Conservation (phyloP, 2,113 vertebrate species). For the Perca fluviatilis region DNA sequence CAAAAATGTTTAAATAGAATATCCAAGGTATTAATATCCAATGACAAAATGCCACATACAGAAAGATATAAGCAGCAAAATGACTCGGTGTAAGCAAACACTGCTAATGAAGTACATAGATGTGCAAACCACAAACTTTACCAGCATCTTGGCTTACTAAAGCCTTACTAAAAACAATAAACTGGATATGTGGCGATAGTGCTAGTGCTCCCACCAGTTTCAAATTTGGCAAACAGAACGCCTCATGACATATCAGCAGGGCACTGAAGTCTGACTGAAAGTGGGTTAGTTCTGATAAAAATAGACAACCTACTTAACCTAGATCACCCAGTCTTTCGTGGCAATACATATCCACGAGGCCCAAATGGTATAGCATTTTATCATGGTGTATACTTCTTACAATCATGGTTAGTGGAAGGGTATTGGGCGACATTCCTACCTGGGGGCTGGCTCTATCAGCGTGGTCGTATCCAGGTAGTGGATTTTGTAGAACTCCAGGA, state of each 20-base stretch:
- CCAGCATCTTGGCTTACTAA: not conserved
- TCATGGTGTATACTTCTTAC: not conserved
- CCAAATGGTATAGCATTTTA: not conserved
- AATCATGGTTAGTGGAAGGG: not conserved
- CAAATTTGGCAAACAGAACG: not conserved
- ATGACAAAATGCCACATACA: not conserved
- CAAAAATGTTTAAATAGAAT: not conserved
- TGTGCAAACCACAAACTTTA: not conserved
- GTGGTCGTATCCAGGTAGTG: slow-evolving; percentile 99
- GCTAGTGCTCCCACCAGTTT: not conserved
- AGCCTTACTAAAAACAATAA: not conserved
- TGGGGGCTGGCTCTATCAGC: slow-evolving; percentile 95
- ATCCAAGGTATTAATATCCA: not conserved
- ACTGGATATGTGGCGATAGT: not conserved
- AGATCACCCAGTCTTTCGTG: not conserved
- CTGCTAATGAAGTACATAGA: not conserved
- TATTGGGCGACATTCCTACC: slow-evolving; percentile 79
- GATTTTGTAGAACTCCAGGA: slow-evolving; percentile 99
- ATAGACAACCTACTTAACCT: slow-evolving; percentile 38
- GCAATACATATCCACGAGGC: not conserved
- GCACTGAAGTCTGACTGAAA: slow-evolving; percentile 28
- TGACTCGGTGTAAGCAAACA: not conserved
- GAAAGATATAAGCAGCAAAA: not conserved
- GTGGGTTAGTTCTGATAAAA: slow-evolving; percentile 53
- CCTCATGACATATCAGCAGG: not conserved